phyloP scores from a whole-genome alignment of 1,140 invertebrate genomes.

The Zaprionus davidi region DNA sequence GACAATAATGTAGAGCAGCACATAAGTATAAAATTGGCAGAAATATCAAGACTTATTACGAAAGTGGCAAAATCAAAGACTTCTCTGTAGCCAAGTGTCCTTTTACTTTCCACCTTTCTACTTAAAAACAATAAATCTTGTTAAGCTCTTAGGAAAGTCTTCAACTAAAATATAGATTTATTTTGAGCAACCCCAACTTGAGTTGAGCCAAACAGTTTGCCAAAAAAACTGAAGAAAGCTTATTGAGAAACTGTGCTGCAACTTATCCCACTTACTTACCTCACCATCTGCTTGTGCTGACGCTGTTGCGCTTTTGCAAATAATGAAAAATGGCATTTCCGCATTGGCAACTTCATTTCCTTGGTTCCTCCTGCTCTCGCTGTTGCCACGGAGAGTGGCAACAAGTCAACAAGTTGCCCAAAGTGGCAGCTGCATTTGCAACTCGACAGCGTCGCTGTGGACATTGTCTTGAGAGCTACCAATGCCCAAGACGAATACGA shows the following conservation, averaged over 20 bases:
- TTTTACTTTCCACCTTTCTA: neutral
- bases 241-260: neutral
- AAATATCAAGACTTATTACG: neutral
- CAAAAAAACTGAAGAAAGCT: conserved; percentile 5
- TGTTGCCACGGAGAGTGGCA: conserved; percentile 33
- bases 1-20: neutral
- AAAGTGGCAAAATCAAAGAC: neutral
- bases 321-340: conserved; percentile 77
- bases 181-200: neutral
- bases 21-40: neutral
- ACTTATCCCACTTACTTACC: conserved; percentile 2
- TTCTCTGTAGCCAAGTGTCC: neutral
- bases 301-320: conserved; percentile 32
- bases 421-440: conserved; percentile 69
- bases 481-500: conserved; percentile 40
- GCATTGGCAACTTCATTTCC: conserved; percentile 73
- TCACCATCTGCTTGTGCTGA: neutral
- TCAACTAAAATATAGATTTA: neutral
- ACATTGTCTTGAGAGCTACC: conserved; percentile 59
- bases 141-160: neutral
- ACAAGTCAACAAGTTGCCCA: conserved; percentile 76
- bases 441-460: conserved; percentile 22
- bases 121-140: neutral
- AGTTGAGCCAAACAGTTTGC: neutral
- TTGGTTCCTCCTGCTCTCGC: conserved; percentile 18